These are phyloP conservation scores for Creontiades dilutus DNA, from an alignment of 2,888 invertebrate genomes.

Conservation along the genomic window DNA sequence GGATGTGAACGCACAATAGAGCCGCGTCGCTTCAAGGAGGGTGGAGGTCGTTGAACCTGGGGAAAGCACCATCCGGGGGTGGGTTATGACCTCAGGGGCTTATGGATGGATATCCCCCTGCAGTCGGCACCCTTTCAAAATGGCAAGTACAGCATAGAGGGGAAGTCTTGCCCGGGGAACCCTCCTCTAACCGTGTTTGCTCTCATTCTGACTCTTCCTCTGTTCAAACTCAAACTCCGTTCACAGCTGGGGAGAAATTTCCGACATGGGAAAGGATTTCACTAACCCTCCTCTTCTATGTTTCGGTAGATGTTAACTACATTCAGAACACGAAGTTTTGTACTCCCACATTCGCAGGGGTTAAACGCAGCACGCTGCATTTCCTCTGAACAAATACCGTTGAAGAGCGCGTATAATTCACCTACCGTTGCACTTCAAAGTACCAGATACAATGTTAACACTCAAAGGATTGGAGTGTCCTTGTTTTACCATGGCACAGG, in stretches of 20 bases:
- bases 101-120: conserved; percentile 26
- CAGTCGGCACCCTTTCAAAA: conserved; percentile 53
- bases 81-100: conserved; percentile 57
- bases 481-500: too few relatives aligned
- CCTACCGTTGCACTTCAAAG: too few relatives aligned
- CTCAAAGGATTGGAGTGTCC: too few relatives aligned
- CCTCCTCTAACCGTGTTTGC: neutral
- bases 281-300: neutral
- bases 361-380: too few relatives aligned
- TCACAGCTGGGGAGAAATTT: neutral
- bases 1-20: conserved; percentile 37
- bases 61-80: neutral
- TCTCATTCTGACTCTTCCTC: neutral
- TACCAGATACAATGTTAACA: too few relatives aligned
- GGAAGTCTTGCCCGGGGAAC: neutral
- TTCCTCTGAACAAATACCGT: too few relatives aligned
- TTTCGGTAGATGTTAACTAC: too few relatives aligned
- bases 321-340: too few relatives aligned
- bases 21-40: conserved; percentile 45
- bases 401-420: too few relatives aligned
- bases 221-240: neutral
- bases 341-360: too few relatives aligned
- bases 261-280: neutral
- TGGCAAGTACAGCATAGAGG: conserved; percentile 25
- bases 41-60: conserved; percentile 60